Percentiles rank a stretch among this genome's conserved stretches.
These are phyloP conservation scores for Sardina pilchardus DNA, from an alignment of 2,113 vertebrate species.

Conservation along the genomic window DNA sequence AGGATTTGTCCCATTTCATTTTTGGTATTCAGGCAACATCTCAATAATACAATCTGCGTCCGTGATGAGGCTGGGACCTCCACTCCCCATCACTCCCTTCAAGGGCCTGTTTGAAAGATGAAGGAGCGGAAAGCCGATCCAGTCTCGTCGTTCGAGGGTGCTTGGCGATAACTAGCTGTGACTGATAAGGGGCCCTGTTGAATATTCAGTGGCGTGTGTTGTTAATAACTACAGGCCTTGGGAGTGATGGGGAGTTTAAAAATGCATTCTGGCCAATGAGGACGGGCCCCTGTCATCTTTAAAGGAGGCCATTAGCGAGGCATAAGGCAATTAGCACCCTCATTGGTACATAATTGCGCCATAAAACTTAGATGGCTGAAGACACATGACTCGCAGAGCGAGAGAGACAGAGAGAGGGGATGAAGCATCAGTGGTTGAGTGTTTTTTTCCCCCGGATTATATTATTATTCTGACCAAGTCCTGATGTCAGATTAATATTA, in stretches of 20 bases:
- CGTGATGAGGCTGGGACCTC: not conserved
- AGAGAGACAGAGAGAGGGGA: not conserved
- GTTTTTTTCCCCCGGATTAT: not conserved
- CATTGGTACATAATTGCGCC: not conserved
- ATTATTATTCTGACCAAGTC: not conserved
- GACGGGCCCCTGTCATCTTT: not conserved
- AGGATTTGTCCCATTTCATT: not conserved
- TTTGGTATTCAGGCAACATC: not conserved
- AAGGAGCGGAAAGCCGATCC: not conserved
- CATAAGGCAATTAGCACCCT: not conserved
- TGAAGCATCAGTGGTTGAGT: not conserved
- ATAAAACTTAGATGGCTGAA: slow-evolving; percentile 12
- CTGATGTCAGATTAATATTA: not conserved
- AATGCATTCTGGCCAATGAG: not conserved
- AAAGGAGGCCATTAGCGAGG: not conserved
- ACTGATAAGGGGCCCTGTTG: not conserved
- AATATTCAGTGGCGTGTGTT: not conserved
- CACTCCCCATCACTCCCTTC: not conserved
- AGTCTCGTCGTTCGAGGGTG: not conserved
- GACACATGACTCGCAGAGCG: not conserved
- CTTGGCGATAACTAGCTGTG: slow-evolving; percentile 9
- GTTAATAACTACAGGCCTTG: not conserved
- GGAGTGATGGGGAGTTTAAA: not conserved
- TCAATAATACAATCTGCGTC: not conserved
- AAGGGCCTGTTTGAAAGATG: not conserved